phyloP scores from a whole-genome alignment of 2,797 vertebrate species.

The Phoxinus dragarum region DNA sequence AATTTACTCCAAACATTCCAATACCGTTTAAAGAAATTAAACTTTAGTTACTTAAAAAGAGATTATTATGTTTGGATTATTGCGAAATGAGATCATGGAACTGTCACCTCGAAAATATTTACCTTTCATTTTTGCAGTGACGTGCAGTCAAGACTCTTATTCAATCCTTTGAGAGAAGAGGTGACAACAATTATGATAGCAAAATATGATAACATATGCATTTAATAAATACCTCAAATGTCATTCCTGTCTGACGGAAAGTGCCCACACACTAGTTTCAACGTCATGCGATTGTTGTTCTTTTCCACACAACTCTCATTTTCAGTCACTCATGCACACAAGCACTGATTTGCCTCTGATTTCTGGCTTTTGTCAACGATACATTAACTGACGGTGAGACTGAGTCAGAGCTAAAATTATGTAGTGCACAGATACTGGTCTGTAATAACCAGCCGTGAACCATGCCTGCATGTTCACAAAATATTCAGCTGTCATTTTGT shows the following conservation, averaged over 20 bases:
- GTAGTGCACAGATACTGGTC: background rate
- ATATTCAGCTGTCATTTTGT: background rate
- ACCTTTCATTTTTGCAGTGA: background rate
- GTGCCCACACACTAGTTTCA: background rate
- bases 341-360: background rate
- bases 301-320: background rate
- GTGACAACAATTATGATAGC: background rate
- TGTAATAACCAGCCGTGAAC: background rate
- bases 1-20: background rate
- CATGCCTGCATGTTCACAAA: background rate
- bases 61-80: background rate
- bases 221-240: background rate
- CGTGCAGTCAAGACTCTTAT: background rate
- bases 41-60: background rate
- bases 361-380: background rate
- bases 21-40: background rate
- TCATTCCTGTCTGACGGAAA: background rate
- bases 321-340: background rate
- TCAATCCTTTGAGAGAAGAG: background rate
- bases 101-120: background rate
- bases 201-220: background rate
- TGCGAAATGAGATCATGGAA: background rate
- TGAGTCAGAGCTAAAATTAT: background rate
- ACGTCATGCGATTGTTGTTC: background rate
- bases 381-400: background rate